phyloP scores from a whole-genome alignment of 2,797 vertebrate species.

The Xenops minutus region DNA sequence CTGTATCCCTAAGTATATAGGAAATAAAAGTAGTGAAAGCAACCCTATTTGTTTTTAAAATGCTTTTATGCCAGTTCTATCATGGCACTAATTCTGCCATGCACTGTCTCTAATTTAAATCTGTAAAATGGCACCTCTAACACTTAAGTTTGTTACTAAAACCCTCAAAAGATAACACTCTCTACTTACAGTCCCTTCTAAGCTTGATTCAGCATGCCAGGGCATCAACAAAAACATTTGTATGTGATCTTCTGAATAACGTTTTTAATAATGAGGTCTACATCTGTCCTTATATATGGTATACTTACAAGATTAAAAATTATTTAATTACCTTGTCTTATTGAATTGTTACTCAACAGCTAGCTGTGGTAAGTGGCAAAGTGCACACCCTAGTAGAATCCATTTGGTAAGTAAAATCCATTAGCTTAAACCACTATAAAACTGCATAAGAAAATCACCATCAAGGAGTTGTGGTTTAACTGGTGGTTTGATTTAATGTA shows the following conservation, averaged over 20 bases:
- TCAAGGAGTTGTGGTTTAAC: slow-evolving; percentile 37
- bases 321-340: slow-evolving; percentile 31
- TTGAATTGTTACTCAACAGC: background rate
- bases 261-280: background rate
- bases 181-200: background rate
- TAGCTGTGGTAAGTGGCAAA: slow-evolving; percentile 23
- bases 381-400: background rate
- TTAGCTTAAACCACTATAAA: slow-evolving; percentile 49
- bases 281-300: background rate
- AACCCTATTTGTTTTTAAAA: background rate
- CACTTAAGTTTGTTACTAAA: background rate
- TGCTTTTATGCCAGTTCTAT: background rate
- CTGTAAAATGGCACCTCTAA: background rate
- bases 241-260: background rate
- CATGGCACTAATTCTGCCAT: background rate
- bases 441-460: slow-evolving; percentile 9
- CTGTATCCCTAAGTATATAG: background rate
- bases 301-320: slow-evolving; percentile 20
- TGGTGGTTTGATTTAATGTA: slow-evolving; percentile 43
- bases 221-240: background rate
- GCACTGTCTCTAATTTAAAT: background rate
- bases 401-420: slow-evolving; percentile 46
- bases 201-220: background rate
- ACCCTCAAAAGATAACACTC: background rate
- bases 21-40: background rate